Conservation (phyloP, 2,888 invertebrate species). For the Ecdyonurus torrentis region DNA sequence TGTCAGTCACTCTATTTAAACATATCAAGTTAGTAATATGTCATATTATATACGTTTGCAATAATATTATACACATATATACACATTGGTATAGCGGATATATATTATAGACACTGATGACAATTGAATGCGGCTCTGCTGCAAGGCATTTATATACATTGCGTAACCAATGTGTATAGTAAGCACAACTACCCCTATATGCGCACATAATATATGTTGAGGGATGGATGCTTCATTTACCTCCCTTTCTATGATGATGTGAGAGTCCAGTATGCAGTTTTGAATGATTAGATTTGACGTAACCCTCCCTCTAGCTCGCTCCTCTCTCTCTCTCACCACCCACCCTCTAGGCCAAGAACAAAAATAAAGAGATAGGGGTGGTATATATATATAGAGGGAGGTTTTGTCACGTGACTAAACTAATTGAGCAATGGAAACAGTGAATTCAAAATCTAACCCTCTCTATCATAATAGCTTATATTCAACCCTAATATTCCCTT, state of each 20-base stretch:
- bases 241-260: not conserved
- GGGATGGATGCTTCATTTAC: conserved; percentile 1
- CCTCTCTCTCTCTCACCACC: not conserved
- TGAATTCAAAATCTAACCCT: not conserved
- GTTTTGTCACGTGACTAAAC: not conserved
- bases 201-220: not conserved
- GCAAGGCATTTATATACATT: not conserved
- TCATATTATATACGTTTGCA: too few relatives aligned
- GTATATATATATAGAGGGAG: too few relatives aligned
- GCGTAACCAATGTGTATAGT: conserved; percentile 2
- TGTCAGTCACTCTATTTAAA: too few relatives aligned
- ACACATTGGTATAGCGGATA: too few relatives aligned
- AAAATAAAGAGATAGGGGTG: not conserved
- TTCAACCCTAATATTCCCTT: not conserved
- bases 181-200: not conserved
- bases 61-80: not conserved
- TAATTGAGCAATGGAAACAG: not conserved
- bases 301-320: not conserved
- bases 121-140: not conserved
- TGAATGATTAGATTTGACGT: conserved; percentile 3
- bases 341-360: not conserved
- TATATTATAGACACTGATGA: not conserved
- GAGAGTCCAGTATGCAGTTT: too few relatives aligned
- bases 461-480: not conserved
- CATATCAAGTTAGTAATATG: too few relatives aligned